Conservation (phyloP, 2,113 vertebrate species). For the Lonchura striata region DNA sequence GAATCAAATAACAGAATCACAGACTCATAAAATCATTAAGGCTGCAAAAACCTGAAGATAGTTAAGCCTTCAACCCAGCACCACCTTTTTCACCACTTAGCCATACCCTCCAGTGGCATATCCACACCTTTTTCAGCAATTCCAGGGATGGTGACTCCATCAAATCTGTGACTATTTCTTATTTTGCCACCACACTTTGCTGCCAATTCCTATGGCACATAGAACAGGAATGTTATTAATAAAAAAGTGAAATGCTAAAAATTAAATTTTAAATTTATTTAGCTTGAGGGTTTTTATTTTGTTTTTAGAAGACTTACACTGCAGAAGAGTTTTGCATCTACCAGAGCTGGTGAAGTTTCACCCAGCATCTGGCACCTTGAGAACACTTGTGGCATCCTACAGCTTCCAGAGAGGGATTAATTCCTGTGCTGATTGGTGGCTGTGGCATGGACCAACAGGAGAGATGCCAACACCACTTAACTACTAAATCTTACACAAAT, state of each 20-base stretch:
- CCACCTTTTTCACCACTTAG: background rate
- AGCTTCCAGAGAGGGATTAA: background rate
- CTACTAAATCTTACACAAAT: background rate
- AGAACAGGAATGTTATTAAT: no score
- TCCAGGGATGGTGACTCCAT: background rate
- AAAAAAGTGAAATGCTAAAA: background rate
- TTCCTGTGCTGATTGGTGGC: background rate
- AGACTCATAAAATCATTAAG: background rate
- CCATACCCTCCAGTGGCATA: background rate
- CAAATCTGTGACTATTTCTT: background rate
- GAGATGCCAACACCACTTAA: background rate
- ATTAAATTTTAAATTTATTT: background rate
- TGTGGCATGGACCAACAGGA: background rate
- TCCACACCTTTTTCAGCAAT: background rate
- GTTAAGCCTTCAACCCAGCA: background rate
- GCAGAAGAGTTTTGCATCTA: background rate
- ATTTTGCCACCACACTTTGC: background rate
- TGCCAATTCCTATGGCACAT: background rate
- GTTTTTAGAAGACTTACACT: background rate
- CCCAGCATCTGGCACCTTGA: accelerated
- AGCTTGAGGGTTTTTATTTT: accelerated
- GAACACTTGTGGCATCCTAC: background rate
- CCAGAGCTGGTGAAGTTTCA: background rate
- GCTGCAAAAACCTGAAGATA: background rate
- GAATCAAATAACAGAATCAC: background rate